A percentile compares a stretch with the other conserved stretches of the same genome.
phyloP scores from a whole-genome alignment of 1,140 invertebrate species.

The Oreohelix idahoensis region DNA sequence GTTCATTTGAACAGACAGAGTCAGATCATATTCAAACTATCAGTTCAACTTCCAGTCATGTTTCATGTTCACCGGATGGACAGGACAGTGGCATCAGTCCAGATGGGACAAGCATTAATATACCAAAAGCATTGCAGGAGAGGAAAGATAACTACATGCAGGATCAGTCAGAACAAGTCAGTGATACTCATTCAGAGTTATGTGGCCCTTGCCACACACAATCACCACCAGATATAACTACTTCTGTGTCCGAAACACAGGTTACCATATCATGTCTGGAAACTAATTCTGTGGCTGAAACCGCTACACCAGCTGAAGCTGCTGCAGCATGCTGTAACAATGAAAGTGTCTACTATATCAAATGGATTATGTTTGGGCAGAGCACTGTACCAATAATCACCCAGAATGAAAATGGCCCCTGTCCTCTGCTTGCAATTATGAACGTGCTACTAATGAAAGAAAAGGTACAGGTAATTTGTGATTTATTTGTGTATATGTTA shows the following conservation, averaged over 20 bases:
- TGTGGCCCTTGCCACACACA: background rate
- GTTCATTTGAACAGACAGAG: background rate
- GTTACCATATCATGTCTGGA: slow-evolving; percentile 23
- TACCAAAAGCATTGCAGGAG: background rate
- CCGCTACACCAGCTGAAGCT: background rate
- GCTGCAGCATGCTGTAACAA: slow-evolving; percentile 18
- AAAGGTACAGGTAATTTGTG: slow-evolving; percentile 59
- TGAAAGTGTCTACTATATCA: slow-evolving; percentile 74
- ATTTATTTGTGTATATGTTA: too few relatives aligned
- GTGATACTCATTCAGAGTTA: background rate
- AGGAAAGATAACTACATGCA: background rate
- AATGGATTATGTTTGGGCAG: slow-evolving; percentile 75
- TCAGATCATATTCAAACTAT: background rate
- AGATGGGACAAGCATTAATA: background rate
- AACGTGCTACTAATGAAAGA: slow-evolving; percentile 77
- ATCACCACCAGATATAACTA: slow-evolving; percentile 9
- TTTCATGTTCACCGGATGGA: background rate
- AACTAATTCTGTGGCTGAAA: background rate
- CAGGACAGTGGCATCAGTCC: slow-evolving; percentile 27
- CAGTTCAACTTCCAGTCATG: background rate
- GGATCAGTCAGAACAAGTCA: background rate
- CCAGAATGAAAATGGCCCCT: slow-evolving; percentile 80
- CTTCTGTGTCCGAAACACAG: slow-evolving; percentile 18
- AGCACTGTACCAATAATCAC: slow-evolving; percentile 76
- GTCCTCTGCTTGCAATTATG: slow-evolving; percentile 78